These are phyloP conservation scores for Drosophila ambigua DNA, from an alignment of 1,140 invertebrate genomes.

Conservation along the genomic window DNA sequence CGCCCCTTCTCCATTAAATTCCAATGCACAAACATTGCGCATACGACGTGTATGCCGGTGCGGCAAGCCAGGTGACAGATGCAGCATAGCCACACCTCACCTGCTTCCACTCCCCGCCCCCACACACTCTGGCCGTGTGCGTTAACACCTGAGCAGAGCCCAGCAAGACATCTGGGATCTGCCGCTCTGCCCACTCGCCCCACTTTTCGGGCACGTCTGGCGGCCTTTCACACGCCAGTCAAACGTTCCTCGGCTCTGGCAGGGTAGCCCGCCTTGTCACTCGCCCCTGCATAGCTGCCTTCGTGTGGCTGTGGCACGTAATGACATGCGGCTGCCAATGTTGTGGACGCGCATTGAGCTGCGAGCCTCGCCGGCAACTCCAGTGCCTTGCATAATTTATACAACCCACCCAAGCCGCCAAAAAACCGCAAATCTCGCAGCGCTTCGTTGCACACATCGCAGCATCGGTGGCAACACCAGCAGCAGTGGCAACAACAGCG, in stretches of 20 bases:
- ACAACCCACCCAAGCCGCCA: constrained; percentile 53
- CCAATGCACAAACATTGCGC: constrained; percentile 54
- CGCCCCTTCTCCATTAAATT: constrained; percentile 44
- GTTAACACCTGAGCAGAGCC: constrained; percentile 59
- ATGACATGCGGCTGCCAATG: constrained; percentile 78
- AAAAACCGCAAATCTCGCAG: constrained; percentile 74
- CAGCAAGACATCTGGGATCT: constrained; percentile 30
- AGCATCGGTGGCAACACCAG: constrained; percentile 6
- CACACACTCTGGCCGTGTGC: constrained; percentile 23
- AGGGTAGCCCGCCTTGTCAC: constrained; percentile 2
- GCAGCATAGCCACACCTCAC: constrained; percentile 15
- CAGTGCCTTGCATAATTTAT: constrained; percentile 67
- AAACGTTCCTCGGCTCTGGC: constrained; percentile 34
- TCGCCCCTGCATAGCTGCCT: constrained; percentile 15
- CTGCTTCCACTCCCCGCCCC: not conserved
- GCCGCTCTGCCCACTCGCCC: constrained; percentile 16
- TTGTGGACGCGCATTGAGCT: constrained; percentile 53
- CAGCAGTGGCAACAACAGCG: constrained; percentile 9
- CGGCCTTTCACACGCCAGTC: constrained; percentile 57
- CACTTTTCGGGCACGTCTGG: constrained; percentile 38
- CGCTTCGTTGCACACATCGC: constrained; percentile 41
- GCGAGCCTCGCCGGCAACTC: constrained; percentile 31
- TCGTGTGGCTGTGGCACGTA: constrained; percentile 57
- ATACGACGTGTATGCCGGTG: constrained; percentile 30
- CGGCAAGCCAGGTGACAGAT: constrained; percentile 52